Base-by-base conservation (phyloP, 2,113 vertebrate species). In the Lathamus discolor region DNA sequence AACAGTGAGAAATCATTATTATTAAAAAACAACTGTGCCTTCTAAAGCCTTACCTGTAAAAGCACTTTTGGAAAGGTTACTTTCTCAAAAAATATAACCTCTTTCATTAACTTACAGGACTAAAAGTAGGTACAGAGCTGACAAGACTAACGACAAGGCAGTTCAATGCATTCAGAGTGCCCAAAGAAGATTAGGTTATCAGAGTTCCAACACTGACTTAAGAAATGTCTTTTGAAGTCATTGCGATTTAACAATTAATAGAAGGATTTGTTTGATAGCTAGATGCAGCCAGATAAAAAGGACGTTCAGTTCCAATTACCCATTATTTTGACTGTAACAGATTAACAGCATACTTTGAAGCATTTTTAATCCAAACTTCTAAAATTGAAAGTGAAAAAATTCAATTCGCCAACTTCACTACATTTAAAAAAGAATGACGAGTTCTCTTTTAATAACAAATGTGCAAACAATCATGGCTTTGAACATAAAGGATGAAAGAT, bases 221-320 rank as follows among this genome's bases (percentile, higher is more conserved):
- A 86, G 76, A 78, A 68, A 75, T 41, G 46, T 20, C 64, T 79
- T 78, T 70, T 88, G 90, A 96, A 95, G 93, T 69, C 61, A 39
- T 61, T 61, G 66, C 33, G 46, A 83, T 78, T 93, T 88, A 81
- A 84, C 69, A 95, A 90, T 88, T 96, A 93, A 84, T 14, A 64
- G 61, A 82, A 88, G 85, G 67, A 57, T 94, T 88, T 84, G 64
- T 72, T 76, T 86, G 90, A 90, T 92, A 88, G 83, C 55, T 55
- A 59, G 92, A 88, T 88, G 76, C 43, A 82, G 59, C 11, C 79
- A 81, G 85, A 77, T 62, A 90, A 94, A 92, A 88, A 67, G 69
- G 79, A 23, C 29, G 49, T 88, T 86, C 48, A 0, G 0, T 94
- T 88, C 69, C 83, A 81, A 61, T 64, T 90, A 63, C 46, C 66